These are phyloP conservation scores for Drosophila flavopinicola DNA, from an alignment of 2,888 invertebrate species.

Conservation along the genomic window DNA sequence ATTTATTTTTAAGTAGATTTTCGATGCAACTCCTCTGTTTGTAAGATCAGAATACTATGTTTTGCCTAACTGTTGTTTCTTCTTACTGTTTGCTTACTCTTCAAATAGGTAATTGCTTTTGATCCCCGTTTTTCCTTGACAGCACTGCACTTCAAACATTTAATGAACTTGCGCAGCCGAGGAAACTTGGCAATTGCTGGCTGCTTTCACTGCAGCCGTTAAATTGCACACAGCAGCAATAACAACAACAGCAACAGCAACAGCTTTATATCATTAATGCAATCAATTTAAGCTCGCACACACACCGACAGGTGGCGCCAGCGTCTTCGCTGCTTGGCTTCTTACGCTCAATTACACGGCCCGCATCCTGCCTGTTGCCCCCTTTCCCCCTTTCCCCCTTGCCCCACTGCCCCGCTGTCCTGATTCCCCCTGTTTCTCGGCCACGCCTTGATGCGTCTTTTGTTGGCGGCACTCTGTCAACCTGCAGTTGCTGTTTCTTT, in stretches of 20 bases:
- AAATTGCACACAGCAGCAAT: constrained; percentile 19
- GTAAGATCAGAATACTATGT: not conserved
- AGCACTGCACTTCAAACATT: constrained; percentile 20
- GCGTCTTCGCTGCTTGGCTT: constrained; percentile 39
- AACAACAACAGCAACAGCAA: constrained; percentile 20
- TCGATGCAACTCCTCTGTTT: too few relatives aligned
- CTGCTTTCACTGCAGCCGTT: constrained; percentile 45
- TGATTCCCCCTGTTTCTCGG: too few relatives aligned
- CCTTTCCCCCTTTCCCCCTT: too few relatives aligned
- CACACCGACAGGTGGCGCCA: constrained; percentile 53
- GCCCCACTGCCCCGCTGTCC: too few relatives aligned
- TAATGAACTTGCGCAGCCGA: constrained; percentile 39
- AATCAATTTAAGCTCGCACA: constrained; percentile 45
- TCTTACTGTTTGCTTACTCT: constrained; percentile 13
- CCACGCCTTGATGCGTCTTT: constrained; percentile 29
- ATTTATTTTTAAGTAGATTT: too few relatives aligned
- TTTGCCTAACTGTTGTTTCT: constrained; percentile 1
- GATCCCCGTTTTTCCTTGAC: constrained; percentile 15
- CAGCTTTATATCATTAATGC: constrained; percentile 56
- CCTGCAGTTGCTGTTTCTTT: constrained; percentile 37
- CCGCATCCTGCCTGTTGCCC: constrained; percentile 13
- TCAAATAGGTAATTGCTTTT: constrained; percentile 53
- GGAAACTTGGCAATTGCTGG: constrained; percentile 35
- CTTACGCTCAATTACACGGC: constrained; percentile 55
- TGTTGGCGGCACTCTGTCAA: constrained; percentile 39